Evolutionary conservation across 2,888 invertebrate species (phyloP).

Genomic region (Mimas tiliae): DNA sequence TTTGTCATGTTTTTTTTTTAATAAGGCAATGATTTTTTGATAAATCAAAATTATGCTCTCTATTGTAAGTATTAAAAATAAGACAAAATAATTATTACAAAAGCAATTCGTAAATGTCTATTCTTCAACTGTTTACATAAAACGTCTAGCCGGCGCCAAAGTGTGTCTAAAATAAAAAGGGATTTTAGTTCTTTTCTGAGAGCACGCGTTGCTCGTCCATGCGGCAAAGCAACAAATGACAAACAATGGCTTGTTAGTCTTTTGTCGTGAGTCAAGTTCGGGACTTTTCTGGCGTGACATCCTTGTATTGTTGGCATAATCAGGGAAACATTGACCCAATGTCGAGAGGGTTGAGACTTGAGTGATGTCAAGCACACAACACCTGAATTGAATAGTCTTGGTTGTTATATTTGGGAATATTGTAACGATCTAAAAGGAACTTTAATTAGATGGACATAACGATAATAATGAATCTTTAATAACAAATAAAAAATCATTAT

Average conservation of each 20-base stretch:
- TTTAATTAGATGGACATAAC: no score
- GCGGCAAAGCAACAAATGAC: slow-evolving; percentile 53
- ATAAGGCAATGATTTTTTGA: no score
- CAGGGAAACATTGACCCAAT: slow-evolving; percentile 69
- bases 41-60: no score
- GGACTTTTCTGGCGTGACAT: slow-evolving; percentile 66
- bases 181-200: slow-evolving; percentile 6
- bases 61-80: no score
- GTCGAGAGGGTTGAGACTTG: slow-evolving; percentile 44
- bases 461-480: no score
- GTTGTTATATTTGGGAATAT: background rate
- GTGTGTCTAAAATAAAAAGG: slow-evolving; percentile 3
- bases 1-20: no score
- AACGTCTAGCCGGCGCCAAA: slow-evolving; percentile 13
- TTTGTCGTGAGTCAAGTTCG: slow-evolving; percentile 72
- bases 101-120: slow-evolving; percentile 8
- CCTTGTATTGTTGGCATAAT: slow-evolving; percentile 72
- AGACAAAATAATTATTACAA: background rate
- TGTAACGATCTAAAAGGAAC: no score
- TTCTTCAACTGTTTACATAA: slow-evolving; percentile 7
- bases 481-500: no score
- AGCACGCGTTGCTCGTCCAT: slow-evolving; percentile 40
- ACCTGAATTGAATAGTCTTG: background rate
- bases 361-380: slow-evolving; percentile 27
- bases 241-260: slow-evolving; percentile 79